These are phyloP conservation scores for Diabrotica balteata DNA, from an alignment of 2,888 invertebrate genomes.

Conservation along the genomic window DNA sequence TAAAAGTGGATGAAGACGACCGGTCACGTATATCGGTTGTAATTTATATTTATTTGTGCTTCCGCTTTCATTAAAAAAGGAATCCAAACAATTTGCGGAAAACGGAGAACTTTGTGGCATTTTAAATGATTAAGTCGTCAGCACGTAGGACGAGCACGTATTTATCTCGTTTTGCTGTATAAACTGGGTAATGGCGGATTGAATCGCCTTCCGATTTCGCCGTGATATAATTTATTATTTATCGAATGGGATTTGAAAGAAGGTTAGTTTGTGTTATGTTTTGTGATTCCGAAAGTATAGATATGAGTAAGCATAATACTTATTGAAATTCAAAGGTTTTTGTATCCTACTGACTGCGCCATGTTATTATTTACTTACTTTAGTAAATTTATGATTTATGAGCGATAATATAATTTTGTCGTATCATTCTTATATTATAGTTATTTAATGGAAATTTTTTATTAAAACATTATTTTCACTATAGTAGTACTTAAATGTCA, in stretches of 20 bases:
- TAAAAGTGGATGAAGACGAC: not conserved
- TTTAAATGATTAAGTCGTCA: conserved; percentile 8
- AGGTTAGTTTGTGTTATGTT: too few species aligned
- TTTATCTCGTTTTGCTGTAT: conserved; percentile 6
- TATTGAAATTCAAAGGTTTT: too few species aligned
- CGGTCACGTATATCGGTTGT: conserved; percentile 4
- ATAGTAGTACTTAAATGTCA: too few species aligned
- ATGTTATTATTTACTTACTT: too few species aligned
- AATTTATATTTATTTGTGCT: conserved; percentile 2
- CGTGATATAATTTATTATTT: not conserved
- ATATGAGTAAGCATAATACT: too few species aligned
- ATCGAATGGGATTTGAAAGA: not conserved
- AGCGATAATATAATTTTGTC: too few species aligned
- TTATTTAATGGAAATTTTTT: too few species aligned
- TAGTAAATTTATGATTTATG: too few species aligned
- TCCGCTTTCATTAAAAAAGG: conserved; percentile 2
- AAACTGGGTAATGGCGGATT: conserved; percentile 8
- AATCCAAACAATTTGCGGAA: conserved; percentile 1
- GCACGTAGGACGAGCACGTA: conserved; percentile 5
- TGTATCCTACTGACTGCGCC: too few species aligned
- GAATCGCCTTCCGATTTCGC: not conserved
- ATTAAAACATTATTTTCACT: too few species aligned
- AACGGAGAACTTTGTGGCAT: conserved; percentile 4
- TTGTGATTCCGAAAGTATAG: too few species aligned
- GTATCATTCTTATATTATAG: too few species aligned